phyloP scores from a whole-genome alignment of 1,140 invertebrate genomes.

The Eufriesea mexicana region DNA sequence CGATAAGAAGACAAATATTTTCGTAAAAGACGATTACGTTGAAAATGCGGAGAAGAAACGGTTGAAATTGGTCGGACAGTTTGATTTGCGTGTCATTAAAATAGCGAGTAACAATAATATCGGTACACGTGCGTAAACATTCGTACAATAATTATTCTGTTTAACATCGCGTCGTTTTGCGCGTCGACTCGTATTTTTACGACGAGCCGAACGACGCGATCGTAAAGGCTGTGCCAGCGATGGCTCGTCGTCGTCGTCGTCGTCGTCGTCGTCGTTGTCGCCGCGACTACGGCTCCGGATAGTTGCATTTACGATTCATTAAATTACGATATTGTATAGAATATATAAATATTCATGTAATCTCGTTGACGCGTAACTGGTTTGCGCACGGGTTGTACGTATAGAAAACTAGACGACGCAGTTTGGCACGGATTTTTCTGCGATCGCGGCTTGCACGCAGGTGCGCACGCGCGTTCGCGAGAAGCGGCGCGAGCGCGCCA shows the following conservation, averaged over 20 bases:
- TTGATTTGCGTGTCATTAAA: slow-evolving; percentile 38
- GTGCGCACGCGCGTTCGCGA: no score
- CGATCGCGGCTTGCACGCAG: not conserved
- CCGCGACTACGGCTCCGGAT: slow-evolving; percentile 25
- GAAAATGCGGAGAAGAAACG: not conserved
- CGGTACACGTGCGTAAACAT: slow-evolving; percentile 50
- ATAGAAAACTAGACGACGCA: not conserved
- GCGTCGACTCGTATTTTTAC: slow-evolving; percentile 39
- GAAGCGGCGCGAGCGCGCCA: no score
- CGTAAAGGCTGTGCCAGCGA: slow-evolving; percentile 25
- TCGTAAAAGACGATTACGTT: slow-evolving; percentile 18
- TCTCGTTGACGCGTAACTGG: not conserved
- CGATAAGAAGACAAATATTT: slow-evolving; percentile 37
- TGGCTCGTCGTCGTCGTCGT: slow-evolving; percentile 13
- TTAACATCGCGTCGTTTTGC: slow-evolving; percentile 30
- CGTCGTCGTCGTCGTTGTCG: slow-evolving; percentile 5
- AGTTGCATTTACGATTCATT: slow-evolving; percentile 43
- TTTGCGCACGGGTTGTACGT: no score
- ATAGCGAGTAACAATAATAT: slow-evolving; percentile 43
- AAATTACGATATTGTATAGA: slow-evolving; percentile 32
- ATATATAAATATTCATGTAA: slow-evolving; percentile 41
- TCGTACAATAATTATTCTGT: slow-evolving; percentile 49
- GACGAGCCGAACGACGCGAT: slow-evolving; percentile 8
- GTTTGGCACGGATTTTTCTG: not conserved
- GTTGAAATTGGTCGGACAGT: slow-evolving; percentile 13